These are phyloP conservation scores for Luffia ferchaultella DNA, from an alignment of 2,888 invertebrate genomes.

Conservation along the genomic window DNA sequence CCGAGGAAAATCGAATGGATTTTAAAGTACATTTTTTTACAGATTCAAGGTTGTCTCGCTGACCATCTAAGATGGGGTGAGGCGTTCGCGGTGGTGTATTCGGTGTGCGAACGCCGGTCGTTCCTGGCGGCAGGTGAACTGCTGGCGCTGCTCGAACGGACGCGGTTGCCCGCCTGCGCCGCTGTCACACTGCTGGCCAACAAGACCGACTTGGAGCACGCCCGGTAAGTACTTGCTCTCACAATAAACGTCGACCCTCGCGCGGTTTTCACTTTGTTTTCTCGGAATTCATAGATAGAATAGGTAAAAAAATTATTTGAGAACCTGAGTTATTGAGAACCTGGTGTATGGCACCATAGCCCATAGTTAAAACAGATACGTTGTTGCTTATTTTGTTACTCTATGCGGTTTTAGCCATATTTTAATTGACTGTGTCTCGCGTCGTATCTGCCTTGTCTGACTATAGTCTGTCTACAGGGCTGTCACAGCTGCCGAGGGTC, in stretches of 20 bases:
- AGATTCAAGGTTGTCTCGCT: slow-evolving; percentile 77
- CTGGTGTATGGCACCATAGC: neutral
- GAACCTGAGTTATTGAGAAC: neutral
- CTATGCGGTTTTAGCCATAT: too few relatives aligned
- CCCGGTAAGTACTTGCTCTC: slow-evolving; percentile 63
- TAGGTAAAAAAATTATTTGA: too few relatives aligned
- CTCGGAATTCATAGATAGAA: too few relatives aligned
- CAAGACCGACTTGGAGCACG: slow-evolving; percentile 84
- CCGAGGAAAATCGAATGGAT: neutral
- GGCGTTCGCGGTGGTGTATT: slow-evolving; percentile 84
- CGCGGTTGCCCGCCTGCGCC: slow-evolving; percentile 77
- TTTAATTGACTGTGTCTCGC: too few relatives aligned
- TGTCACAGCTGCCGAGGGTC: slow-evolving; percentile 83
- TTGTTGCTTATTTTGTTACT: too few relatives aligned
- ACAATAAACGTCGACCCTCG: too few relatives aligned
- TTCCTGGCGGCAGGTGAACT: slow-evolving; percentile 75
- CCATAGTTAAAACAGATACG: too few relatives aligned
- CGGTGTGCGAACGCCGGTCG: slow-evolving; percentile 65
- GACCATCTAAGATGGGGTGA: slow-evolving; percentile 85
- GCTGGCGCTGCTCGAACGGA: slow-evolving; percentile 73
- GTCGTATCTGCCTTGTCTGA: too few relatives aligned
- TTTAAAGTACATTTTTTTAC: slow-evolving; percentile 17
- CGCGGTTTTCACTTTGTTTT: too few relatives aligned
- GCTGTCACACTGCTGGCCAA: slow-evolving; percentile 80
- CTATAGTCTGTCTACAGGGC: slow-evolving; percentile 67